These are phyloP conservation scores for Idaea dimidiata DNA, from an alignment of 2,888 invertebrate genomes.

Conservation along the genomic window DNA sequence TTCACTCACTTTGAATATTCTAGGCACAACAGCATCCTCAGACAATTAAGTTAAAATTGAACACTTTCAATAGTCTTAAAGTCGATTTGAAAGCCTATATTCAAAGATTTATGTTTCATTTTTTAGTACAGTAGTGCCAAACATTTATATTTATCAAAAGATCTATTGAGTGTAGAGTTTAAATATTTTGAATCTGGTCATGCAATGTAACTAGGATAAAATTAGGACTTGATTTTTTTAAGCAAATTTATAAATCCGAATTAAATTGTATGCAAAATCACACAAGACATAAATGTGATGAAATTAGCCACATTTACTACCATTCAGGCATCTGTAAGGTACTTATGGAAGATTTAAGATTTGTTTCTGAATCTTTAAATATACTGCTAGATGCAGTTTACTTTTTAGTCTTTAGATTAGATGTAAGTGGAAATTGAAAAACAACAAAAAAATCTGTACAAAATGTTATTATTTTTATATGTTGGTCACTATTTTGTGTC, in stretches of 20 bases:
- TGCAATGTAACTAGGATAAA: neutral
- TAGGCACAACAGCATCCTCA: neutral
- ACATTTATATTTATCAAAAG: neutral
- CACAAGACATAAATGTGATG: conserved; percentile 2
- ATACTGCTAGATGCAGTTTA: conserved; percentile 22
- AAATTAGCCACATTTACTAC: neutral
- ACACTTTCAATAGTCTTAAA: no score
- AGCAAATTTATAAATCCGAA: neutral
- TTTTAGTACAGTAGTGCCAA: neutral
- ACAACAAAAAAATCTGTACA: conserved; percentile 6
- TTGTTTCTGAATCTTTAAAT: no score
- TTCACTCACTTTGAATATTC: neutral
- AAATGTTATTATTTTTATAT: neutral
- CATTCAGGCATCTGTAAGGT: conserved; percentile 2
- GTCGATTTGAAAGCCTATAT: neutral
- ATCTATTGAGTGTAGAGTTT: neutral
- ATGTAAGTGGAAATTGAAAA: conserved; percentile 18
- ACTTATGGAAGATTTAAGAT: conserved; percentile 11
- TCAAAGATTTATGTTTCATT: neutral
- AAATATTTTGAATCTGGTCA: neutral
- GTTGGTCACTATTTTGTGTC: neutral
- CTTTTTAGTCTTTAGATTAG: conserved; percentile 14
- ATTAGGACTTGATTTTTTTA: neutral
- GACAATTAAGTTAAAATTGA: neutral
- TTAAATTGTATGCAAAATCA: neutral